Evolutionary conservation across 2,888 invertebrate genomes (phyloP).

Genomic region (Euplagia quadripunctaria): DNA sequence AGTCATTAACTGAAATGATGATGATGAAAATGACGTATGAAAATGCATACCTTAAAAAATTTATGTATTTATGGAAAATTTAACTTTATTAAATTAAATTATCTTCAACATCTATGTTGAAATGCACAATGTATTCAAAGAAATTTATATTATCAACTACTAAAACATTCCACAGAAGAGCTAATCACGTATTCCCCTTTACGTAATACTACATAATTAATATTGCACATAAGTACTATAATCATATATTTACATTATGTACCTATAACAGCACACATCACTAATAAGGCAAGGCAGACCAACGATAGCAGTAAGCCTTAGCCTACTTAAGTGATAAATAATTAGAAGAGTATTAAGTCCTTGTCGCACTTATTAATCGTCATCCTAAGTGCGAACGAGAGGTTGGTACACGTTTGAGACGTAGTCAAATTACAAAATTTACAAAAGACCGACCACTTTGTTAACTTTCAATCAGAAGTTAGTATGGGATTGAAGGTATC

Average conservation of each 20-base stretch:
- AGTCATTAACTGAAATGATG: too few relatives aligned
- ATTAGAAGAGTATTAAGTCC: constrained; percentile 17
- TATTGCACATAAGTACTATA: constrained; percentile 34
- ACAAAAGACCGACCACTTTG: neutral
- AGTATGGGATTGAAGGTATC: neutral
- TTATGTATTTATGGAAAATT: neutral
- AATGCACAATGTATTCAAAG: constrained; percentile 5
- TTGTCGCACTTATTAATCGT: constrained; percentile 2
- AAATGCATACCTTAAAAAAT: too few relatives aligned
- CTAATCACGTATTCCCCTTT: constrained; percentile 19
- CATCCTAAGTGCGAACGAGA: neutral
- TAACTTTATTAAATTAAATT: neutral
- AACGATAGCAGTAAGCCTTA: constrained; percentile 69
- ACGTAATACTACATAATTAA: constrained; percentile 28
- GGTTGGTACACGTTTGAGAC: neutral
- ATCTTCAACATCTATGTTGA: neutral
- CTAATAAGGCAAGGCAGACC: constrained; percentile 60
- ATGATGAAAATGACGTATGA: too few relatives aligned
- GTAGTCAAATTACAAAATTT: neutral
- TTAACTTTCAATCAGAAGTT: neutral
- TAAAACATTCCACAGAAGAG: constrained; percentile 3
- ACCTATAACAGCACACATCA: constrained; percentile 52
- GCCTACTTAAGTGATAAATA: constrained; percentile 57
- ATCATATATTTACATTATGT: constrained; percentile 23
- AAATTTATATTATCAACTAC: constrained; percentile 7